Evolutionary conservation across 2,113 vertebrate species (phyloP).

Genomic region (Talpa occidentalis): DNA sequence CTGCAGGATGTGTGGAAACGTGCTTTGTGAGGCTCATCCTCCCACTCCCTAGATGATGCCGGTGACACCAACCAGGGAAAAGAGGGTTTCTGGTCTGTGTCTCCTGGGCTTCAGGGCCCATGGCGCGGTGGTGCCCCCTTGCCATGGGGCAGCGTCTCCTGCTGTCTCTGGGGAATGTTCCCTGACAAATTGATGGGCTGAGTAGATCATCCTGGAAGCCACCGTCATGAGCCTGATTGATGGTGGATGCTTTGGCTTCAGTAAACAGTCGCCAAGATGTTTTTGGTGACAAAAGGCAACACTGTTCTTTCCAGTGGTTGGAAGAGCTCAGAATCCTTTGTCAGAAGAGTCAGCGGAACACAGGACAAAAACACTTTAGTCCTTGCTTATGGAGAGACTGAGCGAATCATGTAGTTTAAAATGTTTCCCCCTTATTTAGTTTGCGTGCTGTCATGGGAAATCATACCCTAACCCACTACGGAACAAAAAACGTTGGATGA

Average conservation of each 20-base stretch:
- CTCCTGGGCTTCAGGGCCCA: too few species aligned
- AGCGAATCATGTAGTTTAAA: constrained; percentile 47
- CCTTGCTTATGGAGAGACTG: constrained; percentile 5
- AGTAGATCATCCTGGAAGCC: neutral
- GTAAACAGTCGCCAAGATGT: neutral
- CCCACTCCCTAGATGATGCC: too few species aligned
- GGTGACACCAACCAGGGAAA: neutral
- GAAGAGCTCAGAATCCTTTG: neutral
- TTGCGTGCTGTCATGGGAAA: constrained; percentile 10
- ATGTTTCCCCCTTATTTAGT: neutral
- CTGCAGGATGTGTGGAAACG: neutral
- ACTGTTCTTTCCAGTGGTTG: neutral
- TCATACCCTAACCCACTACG: neutral
- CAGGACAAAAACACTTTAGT: neutral
- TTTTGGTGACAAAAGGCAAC: neutral
- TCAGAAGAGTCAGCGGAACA: neutral
- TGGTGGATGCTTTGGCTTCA: neutral
- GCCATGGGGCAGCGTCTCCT: neutral
- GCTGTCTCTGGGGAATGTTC: neutral
- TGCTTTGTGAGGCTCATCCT: too few species aligned
- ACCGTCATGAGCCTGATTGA: neutral
- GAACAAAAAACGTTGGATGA: neutral
- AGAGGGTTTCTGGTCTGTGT: too few species aligned
- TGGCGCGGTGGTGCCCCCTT: too few species aligned
- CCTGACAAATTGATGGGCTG: neutral